These are phyloP conservation scores for Eonycteris spelaea DNA, from an alignment of 2,113 vertebrate species.

Conservation along the genomic window DNA sequence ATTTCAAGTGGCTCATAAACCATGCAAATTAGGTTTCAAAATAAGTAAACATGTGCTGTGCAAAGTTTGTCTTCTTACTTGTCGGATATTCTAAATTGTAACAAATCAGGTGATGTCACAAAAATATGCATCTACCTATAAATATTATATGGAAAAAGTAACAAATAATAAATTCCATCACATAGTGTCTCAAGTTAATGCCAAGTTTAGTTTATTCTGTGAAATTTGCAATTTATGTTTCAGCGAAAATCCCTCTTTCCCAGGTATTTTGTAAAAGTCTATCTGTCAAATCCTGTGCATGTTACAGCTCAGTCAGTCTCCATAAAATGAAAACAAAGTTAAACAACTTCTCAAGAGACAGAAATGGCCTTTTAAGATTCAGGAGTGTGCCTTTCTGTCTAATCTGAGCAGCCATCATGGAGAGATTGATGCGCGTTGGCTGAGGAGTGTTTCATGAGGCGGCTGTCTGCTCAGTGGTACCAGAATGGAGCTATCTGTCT, in stretches of 20 bases:
- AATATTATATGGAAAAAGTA: not conserved
- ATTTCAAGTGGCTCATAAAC: not conserved
- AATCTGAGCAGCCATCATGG: constrained; percentile 75
- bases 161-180: constrained; percentile 25
- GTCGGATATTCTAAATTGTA: not conserved
- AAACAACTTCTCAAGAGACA: constrained; percentile 79
- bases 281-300: constrained; percentile 48
- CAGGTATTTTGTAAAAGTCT: constrained; percentile 51
- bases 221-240: constrained; percentile 69
- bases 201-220: constrained; percentile 16
- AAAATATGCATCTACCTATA: constrained; percentile 1
- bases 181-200: not conserved
- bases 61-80: not conserved
- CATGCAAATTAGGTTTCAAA: not conserved
- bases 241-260: constrained; percentile 52
- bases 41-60: constrained; percentile 29
- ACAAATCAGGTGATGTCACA: constrained; percentile 13
- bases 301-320: constrained; percentile 60
- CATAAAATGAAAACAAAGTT: constrained; percentile 81
- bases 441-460: constrained; percentile 80
- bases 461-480: constrained; percentile 71
- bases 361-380: constrained; percentile 84
- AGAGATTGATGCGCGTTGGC: constrained; percentile 83
- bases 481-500: constrained; percentile 84
- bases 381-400: constrained; percentile 77